Base-by-base conservation (phyloP, 2,797 vertebrate species). In the Labeo calbasu region DNA sequence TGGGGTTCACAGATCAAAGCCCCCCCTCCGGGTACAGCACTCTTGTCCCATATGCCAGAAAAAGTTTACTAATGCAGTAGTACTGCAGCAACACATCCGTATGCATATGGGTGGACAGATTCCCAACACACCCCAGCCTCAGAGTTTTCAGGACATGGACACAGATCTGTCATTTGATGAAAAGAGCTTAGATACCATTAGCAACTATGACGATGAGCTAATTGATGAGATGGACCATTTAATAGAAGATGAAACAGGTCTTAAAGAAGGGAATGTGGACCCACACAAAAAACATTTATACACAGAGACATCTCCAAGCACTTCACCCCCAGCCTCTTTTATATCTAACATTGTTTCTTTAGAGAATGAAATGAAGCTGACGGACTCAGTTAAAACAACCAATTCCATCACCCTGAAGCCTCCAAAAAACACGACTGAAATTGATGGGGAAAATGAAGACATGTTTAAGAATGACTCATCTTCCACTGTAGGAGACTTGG, bases 61-160 rank as follows among this genome's bases (percentile, higher is more conserved):
- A 93, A 99, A 99, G 95, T 99, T 99, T 94, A 99, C 98, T 32
- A 99, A 99, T 0, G 98, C 98, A 0, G 97, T 99, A 77, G 98
- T 99, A 81, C 94, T 99, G 77, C 98, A 99, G 91, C 98, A 99
- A 92, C 98, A 99, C 90, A 99, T 99, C 88, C 98, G 98, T 81
- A 99, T 99, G 98, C 98, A 99, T 91, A 99, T 99, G 98, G 98
- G 98, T 0, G 98, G 98, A 0, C 98, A 99, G 91, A 99, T 99
- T 90, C 96, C 98, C 50, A 99, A 99, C 93, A 99, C 97, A 0
- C 98, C 97, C 0, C 92, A 98, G 86, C 96, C 98, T 0, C 98
- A 99, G 82, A 97, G 95, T 91, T 95, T 98, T 90, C 97, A 96
- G 89, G 98, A 99, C 12, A 96, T 97, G 96, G 98, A 99, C 81